phyloP scores from a whole-genome alignment of 1,140 invertebrate species.

The Lerema accius region DNA sequence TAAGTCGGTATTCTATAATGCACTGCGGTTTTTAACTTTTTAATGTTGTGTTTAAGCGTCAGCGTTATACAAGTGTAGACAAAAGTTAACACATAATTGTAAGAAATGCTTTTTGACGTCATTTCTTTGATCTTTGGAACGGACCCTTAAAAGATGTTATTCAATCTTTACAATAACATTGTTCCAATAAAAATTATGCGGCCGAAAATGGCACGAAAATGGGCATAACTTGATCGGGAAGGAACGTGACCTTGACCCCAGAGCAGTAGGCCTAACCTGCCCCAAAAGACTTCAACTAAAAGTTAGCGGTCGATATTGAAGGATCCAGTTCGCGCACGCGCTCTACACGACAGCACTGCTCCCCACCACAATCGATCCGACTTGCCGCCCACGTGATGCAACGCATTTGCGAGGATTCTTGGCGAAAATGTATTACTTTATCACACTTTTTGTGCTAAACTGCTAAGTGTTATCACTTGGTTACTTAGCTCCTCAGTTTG shows the following conservation, averaged over 20 bases:
- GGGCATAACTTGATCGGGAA: slow-evolving; percentile 52
- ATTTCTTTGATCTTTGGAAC: no score
- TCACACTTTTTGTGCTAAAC: background rate
- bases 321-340: slow-evolving; percentile 70
- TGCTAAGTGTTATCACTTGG: no score
- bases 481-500: no score
- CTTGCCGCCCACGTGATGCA: slow-evolving; percentile 73
- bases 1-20: no score
- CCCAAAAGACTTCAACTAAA: slow-evolving; percentile 75
- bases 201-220: background rate
- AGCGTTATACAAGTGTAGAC: no score
- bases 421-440: slow-evolving; percentile 38
- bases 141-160: no score
- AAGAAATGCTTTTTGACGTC: no score
- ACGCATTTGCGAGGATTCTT: slow-evolving; percentile 76
- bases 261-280: slow-evolving; percentile 80
- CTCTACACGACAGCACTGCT: slow-evolving; percentile 29
- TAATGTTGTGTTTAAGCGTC: no score
- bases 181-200: background rate
- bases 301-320: slow-evolving; percentile 74
- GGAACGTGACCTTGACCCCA: slow-evolving; percentile 76
- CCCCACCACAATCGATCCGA: slow-evolving; percentile 68
- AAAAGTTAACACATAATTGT: no score
- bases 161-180: no score
- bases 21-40: no score